Evolutionary conservation across 2,888 invertebrate species (phyloP), one percentile per base, ranked within the genome.

Genomic region (Rotaria socialis): DNA sequence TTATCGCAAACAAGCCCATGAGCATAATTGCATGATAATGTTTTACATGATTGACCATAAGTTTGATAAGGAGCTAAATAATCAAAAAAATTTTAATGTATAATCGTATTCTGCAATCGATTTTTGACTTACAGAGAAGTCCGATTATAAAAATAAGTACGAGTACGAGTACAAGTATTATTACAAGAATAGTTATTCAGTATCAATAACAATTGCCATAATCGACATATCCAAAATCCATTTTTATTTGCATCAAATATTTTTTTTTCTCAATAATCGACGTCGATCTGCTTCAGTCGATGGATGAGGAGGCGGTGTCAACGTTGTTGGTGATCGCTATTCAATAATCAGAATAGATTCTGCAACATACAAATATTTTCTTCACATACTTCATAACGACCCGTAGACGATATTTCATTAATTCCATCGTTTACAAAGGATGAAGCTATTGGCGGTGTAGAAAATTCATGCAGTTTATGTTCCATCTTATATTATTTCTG

Each of bases 71-170:
- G 47, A 47, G 10, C 80, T 80, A 47, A 47, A 75, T 74, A 43
- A 41, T 22, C 14, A 43, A 7, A 43, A 22, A 43, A 43, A 4
- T 52, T 16, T 52, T 52, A 11, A 16, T 52, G 3, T 75, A 19
- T 22, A 74, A 41, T 7, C 41, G 22, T 22, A 24, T 22, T 41
- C 5, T 22, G 22, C 7, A 2, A 80, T 16, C 19, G 10, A 2
- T 16, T 11, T 8, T 47, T n/a, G 41, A 80, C 47, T 80, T 80
- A 80, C 80, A 47, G 11, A 80, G 47, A n/a, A 47, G 43, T 43
- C 80, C 47, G 47, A 80, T 80, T 0, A 80, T 47, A 24, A 80
- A 80, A 24, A 80, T n/a, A n/a, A 80, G 80, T 47, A 80, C n/a
- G 11, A 80, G 11, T n/a, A 80, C 3, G 19, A 47, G 47, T 5